A percentile compares a stretch with the other conserved stretches of the same genome.
phyloP scores from a whole-genome alignment of 2,888 invertebrate genomes.

The Neria commutata region DNA sequence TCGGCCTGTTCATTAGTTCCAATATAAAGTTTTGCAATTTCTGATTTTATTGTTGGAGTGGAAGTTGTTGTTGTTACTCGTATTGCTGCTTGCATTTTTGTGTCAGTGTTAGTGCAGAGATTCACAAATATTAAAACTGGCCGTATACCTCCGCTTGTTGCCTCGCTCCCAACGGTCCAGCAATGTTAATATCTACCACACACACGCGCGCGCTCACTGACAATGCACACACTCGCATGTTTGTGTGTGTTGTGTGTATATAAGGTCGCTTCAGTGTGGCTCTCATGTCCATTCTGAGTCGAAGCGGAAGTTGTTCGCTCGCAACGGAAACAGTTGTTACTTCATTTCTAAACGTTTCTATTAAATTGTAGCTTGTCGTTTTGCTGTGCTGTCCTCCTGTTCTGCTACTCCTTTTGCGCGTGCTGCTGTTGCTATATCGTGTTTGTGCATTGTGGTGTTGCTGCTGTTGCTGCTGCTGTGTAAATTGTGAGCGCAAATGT shows the following conservation, averaged over 20 bases:
- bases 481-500: not conserved
- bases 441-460: too few relatives aligned
- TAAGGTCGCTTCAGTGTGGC: too few relatives aligned
- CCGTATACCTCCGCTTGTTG: not conserved
- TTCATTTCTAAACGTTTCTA: slow-evolving; percentile 11
- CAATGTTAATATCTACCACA: not conserved
- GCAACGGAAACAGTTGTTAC: slow-evolving; percentile 7
- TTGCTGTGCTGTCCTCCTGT: not conserved
- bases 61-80: not conserved
- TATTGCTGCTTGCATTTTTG: not conserved
- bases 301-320: not conserved
- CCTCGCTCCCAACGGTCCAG: not conserved
- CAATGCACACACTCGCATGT: slow-evolving; percentile 1
- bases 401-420: not conserved
- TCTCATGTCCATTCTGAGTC: not conserved
- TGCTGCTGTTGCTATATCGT: not conserved
- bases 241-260: too few relatives aligned
- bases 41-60: slow-evolving; percentile 5
- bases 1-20: slow-evolving; percentile 7
- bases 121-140: not conserved
- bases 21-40: slow-evolving; percentile 11
- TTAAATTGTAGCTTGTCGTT: slow-evolving; percentile 11
- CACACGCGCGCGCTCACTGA: slow-evolving; percentile 1
- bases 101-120: not conserved
- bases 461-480: not conserved